Evolutionary conservation across 2,888 invertebrate species (phyloP).

Genomic region (Hydraecia micacea): DNA sequence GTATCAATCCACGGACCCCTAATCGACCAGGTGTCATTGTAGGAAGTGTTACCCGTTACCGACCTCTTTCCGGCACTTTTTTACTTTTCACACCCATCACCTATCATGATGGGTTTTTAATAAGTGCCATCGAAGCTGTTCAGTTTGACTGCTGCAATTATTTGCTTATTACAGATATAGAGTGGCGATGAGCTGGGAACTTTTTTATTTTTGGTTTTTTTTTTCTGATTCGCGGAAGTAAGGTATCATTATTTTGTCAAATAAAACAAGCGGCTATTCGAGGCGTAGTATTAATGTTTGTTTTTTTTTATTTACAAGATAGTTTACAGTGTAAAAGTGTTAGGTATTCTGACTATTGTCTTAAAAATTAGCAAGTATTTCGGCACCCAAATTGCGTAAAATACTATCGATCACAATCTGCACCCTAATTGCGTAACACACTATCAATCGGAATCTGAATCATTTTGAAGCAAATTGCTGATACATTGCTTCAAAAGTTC

Average conservation of each 20-base stretch:
- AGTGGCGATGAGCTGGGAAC: slow-evolving; percentile 62
- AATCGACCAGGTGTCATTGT: slow-evolving; percentile 72
- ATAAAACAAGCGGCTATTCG: background rate
- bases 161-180: slow-evolving; percentile 64
- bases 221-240: slow-evolving; percentile 10
- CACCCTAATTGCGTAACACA: too few species aligned
- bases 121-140: slow-evolving; percentile 57
- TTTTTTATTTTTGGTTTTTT: slow-evolving; percentile 44
- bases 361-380: background rate
- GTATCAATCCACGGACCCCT: slow-evolving; percentile 54
- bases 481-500: too few species aligned
- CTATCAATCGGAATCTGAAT: too few species aligned
- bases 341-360: background rate
- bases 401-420: too few species aligned
- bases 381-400: too few species aligned
- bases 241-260: slow-evolving; percentile 21
- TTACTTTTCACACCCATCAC: slow-evolving; percentile 71
- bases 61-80: slow-evolving; percentile 75
- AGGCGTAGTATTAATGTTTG: background rate
- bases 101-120: slow-evolving; percentile 76
- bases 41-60: slow-evolving; percentile 74
- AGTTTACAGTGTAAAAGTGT: background rate
- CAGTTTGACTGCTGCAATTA: slow-evolving; percentile 49
- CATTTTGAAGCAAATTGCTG: too few species aligned
- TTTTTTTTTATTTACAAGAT: background rate